A percentile compares a stretch with the other conserved stretches of the same genome.
Evolutionary conservation across 2,888 invertebrate genomes (phyloP).

Genomic region (Folsomia manolachei): DNA sequence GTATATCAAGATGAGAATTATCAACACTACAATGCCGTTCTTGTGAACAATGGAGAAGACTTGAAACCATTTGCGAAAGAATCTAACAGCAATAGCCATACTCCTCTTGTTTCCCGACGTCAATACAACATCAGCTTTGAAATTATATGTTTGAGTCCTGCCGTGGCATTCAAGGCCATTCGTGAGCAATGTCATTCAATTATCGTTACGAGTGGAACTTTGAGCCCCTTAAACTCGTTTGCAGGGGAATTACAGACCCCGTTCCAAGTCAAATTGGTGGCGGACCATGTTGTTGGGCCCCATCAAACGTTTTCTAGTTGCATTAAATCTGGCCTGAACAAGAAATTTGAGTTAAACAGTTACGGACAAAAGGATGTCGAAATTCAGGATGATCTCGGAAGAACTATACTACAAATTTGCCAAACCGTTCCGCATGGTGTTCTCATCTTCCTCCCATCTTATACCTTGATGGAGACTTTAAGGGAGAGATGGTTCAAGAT

Average conservation of each 20-base stretch:
- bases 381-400: slow-evolving; percentile 33
- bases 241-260: slow-evolving; percentile 33
- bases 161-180: slow-evolving; percentile 37
- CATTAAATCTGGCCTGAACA: neutral
- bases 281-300: slow-evolving; percentile 35
- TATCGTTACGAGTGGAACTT: slow-evolving; percentile 45
- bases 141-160: slow-evolving; percentile 46
- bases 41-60: neutral
- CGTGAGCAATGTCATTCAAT: slow-evolving; percentile 29
- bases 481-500: slow-evolving; percentile 23
- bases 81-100: neutral
- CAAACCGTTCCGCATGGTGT: slow-evolving; percentile 42
- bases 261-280: slow-evolving; percentile 30
- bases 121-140: slow-evolving; percentile 8
- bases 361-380: slow-evolving; percentile 16
- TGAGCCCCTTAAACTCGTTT: slow-evolving; percentile 39
- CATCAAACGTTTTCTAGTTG: slow-evolving; percentile 32
- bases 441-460: slow-evolving; percentile 43
- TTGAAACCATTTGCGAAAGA: too few relatives aligned
- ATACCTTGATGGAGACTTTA: slow-evolving; percentile 24
- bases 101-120: too few relatives aligned
- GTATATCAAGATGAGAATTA: neutral
- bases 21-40: neutral
- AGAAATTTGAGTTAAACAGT: neutral
- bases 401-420: slow-evolving; percentile 31